phyloP scores from a whole-genome alignment of 2,113 vertebrate genomes.

The Sylvietta virens region DNA sequence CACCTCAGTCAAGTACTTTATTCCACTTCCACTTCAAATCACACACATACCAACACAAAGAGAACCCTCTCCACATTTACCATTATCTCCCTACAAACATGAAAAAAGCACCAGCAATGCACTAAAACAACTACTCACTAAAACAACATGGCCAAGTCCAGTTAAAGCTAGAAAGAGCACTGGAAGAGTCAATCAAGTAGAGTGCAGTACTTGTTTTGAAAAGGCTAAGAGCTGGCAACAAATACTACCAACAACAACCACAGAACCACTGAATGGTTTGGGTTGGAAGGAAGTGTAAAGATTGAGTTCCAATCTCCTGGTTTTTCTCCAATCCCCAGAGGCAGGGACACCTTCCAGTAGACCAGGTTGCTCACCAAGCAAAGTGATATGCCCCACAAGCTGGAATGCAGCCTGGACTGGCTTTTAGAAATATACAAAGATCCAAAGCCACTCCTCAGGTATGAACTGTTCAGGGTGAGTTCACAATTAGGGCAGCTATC shows the following conservation, averaged over 20 bases:
- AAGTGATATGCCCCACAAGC: neutral
- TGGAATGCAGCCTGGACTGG: neutral
- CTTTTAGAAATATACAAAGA: neutral
- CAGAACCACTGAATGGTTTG: neutral
- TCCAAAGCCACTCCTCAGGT: neutral
- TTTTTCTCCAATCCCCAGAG: neutral
- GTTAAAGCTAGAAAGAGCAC: neutral
- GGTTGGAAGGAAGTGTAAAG: neutral
- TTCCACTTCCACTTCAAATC: neutral
- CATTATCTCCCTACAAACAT: neutral
- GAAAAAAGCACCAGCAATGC: neutral
- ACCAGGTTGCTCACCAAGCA: neutral
- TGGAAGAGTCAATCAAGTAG: neutral
- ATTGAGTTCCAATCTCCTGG: neutral
- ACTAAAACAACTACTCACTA: neutral
- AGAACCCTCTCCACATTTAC: neutral
- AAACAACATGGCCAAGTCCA: neutral
- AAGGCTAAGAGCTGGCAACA: neutral
- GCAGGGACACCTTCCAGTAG: neutral
- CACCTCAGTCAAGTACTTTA: neutral
- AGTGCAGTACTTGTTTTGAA: neutral
- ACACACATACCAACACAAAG: neutral
- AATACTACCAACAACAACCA: neutral
- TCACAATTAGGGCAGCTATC: neutral
- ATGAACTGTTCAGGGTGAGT: neutral